Evolutionary conservation across 2,113 vertebrate species (phyloP), one percentile per base, ranked within the genome.

Genomic region (Clarias batrachus): DNA sequence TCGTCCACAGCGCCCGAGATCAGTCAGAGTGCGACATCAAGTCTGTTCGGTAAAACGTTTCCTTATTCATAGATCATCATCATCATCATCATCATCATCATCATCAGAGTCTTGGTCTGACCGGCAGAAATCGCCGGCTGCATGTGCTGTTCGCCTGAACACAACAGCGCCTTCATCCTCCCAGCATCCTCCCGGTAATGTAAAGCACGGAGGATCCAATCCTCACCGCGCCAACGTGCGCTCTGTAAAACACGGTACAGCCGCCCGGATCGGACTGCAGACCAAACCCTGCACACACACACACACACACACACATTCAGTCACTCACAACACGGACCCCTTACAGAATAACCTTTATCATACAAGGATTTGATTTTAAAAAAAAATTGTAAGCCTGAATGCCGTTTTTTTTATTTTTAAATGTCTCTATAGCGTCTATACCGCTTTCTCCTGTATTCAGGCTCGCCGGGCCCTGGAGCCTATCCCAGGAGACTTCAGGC

Each of bases 161-260:
- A 92, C 90, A 93, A 90, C 93, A 90, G 86, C 85, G 91, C 92
- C 92, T 92, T 92, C 92, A 93, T 84, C 70, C 83, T 93, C 93
- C 91, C 85, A 85, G 83, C 83, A 84, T 87, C 88, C 88, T 85
- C 88, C 83, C 63, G 88, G 54, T 87, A 77, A 81, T 92, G 92
- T 91, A 92, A 77, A 90, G 89, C 90, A 90, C 41, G 79, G 80
- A 83, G 66, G 89, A 59, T 13, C 92, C 92, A 92, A 93, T 93
- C 91, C 86, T 62, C 57, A 83, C 81, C 82, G 77, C 33, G 70
- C 85, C 68, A 52, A 52, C 56, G 77, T 21, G 68, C 85, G 60
- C 88, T 76, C 85, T 14, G 21, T 41, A 84, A 84, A 84, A 74
- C 83, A 13, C 70, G 83, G 83, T 25, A 84, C 56, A 60, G 54